Evolutionary conservation across 53 echinoderm and acorn worm genomes (phyloP), one percentile per base, ranked within the genome.

Genomic region (Mesocentrotus franciscanus): DNA sequence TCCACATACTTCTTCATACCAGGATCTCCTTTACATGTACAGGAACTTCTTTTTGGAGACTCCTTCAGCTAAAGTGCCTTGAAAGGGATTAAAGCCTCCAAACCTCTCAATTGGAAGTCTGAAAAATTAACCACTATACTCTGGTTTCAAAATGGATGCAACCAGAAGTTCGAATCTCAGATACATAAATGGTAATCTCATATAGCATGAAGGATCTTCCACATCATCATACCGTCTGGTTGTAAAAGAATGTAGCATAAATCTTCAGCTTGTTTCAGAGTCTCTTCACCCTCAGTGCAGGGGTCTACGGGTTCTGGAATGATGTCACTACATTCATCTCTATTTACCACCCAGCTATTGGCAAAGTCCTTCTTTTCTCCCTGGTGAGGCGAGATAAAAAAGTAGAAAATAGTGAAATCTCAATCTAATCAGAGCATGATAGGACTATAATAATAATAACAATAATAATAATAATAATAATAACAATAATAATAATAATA

Each of bases 281-380:
- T 89, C 32, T 97, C 95, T 18, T 90, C 61, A 42, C 95, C 92
- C 16, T 96, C 96, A 24, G 92, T 89, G 71, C 97, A 97, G 18
- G 97, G 97, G 24, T 96, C 95, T 22, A 1, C 32, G 10, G 93
- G 96, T 27, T 93, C 95, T 39, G 95, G 95, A 29, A 72, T 64
- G 34, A 85, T 61, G 70, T 85, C 85, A 20, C 22, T 24, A 29
- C 95, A 94, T 10, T 94, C 95, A 85, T 87, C 95, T 42, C 90
- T 90, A 59, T 95, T 64, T 9, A 95, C 94, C 16, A 95, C 96
- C 97, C 97, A 97, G 93, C 97, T 97, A 75, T 96, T 97, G 22
- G 96, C 97, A 94, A 96, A 97, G 16, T 96, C 96, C 42, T 61
- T 17, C 68, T 95, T 87, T 13, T 71, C 15, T 35, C 0, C 29